phyloP scores from a whole-genome alignment of 2,797 vertebrate genomes.

The Tiaroga cobitis region DNA sequence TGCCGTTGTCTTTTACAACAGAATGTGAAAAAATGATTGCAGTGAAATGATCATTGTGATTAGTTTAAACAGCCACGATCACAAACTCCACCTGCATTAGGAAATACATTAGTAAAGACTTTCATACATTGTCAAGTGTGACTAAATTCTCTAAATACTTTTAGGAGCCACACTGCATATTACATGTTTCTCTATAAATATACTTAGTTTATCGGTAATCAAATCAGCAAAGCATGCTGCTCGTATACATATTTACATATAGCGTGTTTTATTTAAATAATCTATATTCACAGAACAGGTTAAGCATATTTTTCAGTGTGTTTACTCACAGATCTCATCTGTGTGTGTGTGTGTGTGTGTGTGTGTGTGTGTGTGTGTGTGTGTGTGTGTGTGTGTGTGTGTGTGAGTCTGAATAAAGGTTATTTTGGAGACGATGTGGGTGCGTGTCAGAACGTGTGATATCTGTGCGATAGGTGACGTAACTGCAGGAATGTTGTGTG shows the following conservation, averaged over 20 bases:
- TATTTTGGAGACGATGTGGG: not conserved
- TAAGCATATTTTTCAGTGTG: not conserved
- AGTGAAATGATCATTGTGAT: too few relatives aligned
- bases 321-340: not conserved
- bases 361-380: not conserved
- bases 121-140: too few relatives aligned
- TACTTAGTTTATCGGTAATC: not conserved
- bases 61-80: too few relatives aligned
- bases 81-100: too few relatives aligned
- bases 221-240: not conserved
- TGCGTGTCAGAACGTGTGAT: not conserved
- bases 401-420: not conserved
- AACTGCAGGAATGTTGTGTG: not conserved
- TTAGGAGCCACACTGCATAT: not conserved
- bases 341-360: not conserved
- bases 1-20: too few relatives aligned
- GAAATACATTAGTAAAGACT: too few relatives aligned
- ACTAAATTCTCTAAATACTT: not conserved
- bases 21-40: too few relatives aligned
- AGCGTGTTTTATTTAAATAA: not conserved
- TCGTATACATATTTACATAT: not conserved
- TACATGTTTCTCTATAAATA: not conserved
- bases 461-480: not conserved
- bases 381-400: not conserved
- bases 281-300: not conserved